Evolutionary conservation across 2,113 vertebrate species (phyloP), one percentile per base, ranked within the genome.

Genomic region (Sula dactylatra): DNA sequence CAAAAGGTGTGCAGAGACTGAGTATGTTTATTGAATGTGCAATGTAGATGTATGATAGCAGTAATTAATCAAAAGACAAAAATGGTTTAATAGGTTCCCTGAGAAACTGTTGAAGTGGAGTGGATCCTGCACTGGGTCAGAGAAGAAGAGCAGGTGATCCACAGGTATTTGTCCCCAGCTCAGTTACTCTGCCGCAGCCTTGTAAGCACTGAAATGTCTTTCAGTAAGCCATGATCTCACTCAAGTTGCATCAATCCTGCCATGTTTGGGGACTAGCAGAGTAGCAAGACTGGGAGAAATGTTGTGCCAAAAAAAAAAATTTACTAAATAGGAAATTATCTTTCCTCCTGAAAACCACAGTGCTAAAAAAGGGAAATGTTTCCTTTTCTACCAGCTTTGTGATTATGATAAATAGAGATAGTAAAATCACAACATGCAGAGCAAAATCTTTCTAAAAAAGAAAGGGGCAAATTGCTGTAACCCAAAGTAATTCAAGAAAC

Each of bases 401-500:
- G 93, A 88, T 96, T 88, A 91, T 90, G 72, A 94, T 97, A 82
- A 94, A 96, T 93, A 84, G 86, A 61, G 29, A 72, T 73, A 93
- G 85, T 91, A 90, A 95, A 96, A 96, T 67, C 61, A 31, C 47
- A 90, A 82, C 47, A 90, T 38, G 38, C 18, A 74, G 82, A 80
- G 42, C 8, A 91, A 86, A 93, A 91, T 70, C 16, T 66, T 89
- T 93, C 54, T 38, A 38, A 44, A 44, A 65, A 58, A 69, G 52
- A 90, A 92, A 93, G 38, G 32, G 7, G 40, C 26, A 96, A 95
- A 90, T 84, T 95, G 18, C 82, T 91, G 55, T 82, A 97, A 96
- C 44, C 49, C 73, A 90, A 95, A 93, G 80, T 55, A 85, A 88
- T 92, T 97, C 56, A 96, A 92, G 52, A 96, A 96, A 97, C 69